These are phyloP conservation scores for Dinothrombium tinctorium DNA, from an alignment of 1,140 invertebrate species.

Conservation along the genomic window DNA sequence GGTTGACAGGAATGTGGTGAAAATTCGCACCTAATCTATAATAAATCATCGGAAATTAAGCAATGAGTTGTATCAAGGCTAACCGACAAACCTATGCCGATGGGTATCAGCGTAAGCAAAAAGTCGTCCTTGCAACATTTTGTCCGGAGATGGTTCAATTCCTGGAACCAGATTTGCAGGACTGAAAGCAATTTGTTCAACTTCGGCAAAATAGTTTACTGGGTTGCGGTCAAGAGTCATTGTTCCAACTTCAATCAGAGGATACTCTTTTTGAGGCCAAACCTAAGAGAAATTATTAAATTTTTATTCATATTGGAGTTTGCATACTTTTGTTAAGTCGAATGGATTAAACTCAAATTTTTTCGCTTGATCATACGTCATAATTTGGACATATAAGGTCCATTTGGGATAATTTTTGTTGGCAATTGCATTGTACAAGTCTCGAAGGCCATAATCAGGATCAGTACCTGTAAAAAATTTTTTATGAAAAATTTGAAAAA, in stretches of 20 bases:
- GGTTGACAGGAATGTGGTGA: conserved; percentile 74
- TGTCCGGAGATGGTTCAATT: conserved; percentile 77
- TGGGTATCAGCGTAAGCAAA: conserved; percentile 88
- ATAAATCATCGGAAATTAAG: neutral
- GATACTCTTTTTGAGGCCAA: conserved; percentile 71
- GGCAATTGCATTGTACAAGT: conserved; percentile 72
- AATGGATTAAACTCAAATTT: conserved; percentile 60
- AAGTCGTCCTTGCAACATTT: conserved; percentile 77
- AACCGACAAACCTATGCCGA: conserved; percentile 36
- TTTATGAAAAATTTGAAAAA: too few relatives aligned
- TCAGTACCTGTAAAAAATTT: too few relatives aligned
- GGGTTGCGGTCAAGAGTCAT: conserved; percentile 68
- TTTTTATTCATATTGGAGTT: too few relatives aligned
- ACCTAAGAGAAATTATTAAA: conserved; percentile 23
- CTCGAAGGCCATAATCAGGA: conserved; percentile 62
- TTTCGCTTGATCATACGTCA: conserved; percentile 30
- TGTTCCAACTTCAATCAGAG: conserved; percentile 69
- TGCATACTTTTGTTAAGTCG: conserved; percentile 53
- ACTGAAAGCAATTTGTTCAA: conserved; percentile 82
- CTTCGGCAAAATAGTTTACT: conserved; percentile 65
- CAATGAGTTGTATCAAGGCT: neutral
- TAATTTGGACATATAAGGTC: conserved; percentile 39
- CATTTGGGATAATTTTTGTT: conserved; percentile 53
- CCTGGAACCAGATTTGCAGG: conserved; percentile 72
- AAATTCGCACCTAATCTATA: conserved; percentile 59